A percentile compares a stretch with the other conserved stretches of the same genome.
Evolutionary conservation across 2,888 invertebrate species (phyloP).

Genomic region (Incurvaria masculella): DNA sequence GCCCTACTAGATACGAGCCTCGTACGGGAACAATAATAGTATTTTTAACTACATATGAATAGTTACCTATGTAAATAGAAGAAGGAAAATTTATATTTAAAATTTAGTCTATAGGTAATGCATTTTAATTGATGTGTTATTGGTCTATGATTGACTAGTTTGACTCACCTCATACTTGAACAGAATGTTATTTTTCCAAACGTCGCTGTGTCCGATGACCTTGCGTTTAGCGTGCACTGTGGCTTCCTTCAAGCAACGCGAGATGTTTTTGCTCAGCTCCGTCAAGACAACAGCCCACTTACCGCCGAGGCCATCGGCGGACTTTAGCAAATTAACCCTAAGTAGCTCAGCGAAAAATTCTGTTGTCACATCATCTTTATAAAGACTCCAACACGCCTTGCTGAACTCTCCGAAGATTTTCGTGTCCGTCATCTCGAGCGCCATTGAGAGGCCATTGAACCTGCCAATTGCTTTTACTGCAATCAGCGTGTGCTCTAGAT

Average conservation of each 20-base stretch:
- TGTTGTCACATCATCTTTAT: slow-evolving; percentile 30
- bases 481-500: slow-evolving; percentile 29
- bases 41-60: neutral
- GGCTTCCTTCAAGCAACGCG: slow-evolving; percentile 22
- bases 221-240: slow-evolving; percentile 21
- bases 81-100: no score
- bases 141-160: no score
- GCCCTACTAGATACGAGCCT: no score
- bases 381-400: slow-evolving; percentile 22
- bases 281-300: slow-evolving; percentile 27
- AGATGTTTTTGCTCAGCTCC: slow-evolving; percentile 25
- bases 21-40: no score
- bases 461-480: slow-evolving; percentile 33
- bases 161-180: slow-evolving; percentile 40
- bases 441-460: slow-evolving; percentile 39
- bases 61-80: no score
- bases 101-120: no score
- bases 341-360: slow-evolving; percentile 30
- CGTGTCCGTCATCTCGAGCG: slow-evolving; percentile 24
- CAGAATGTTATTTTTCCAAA: slow-evolving; percentile 48
- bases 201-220: slow-evolving; percentile 44
- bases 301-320: slow-evolving; percentile 26
- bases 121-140: no score
- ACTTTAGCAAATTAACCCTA: slow-evolving; percentile 33
- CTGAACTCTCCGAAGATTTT: slow-evolving; percentile 24